Base-by-base conservation (phyloP, 2,888 invertebrate species). In the Eilema sororculum region DNA sequence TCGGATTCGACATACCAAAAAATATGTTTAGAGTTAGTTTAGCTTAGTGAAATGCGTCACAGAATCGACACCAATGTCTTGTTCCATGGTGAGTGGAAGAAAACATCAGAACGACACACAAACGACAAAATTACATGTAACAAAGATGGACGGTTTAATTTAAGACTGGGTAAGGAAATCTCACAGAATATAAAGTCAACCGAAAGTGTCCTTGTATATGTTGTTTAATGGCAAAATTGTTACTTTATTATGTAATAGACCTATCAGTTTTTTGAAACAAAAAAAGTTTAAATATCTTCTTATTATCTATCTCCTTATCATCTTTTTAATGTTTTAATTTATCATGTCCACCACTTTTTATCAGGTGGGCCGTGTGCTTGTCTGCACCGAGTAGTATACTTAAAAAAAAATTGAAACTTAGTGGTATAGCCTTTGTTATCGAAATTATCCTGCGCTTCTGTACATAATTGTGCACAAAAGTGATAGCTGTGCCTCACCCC, bases 161-260 rank as follows among this genome's bases (percentile, higher is more conserved):
- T 67, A 67, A 75, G 46, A 78, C 68, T 67, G 69, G 65, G 64
- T 69, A 76, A 75, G 78, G 74, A 67, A 77, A 52, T 52, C 20
- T 0, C n/a, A 52, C 52, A n/a, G 52, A 52, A 52, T n/a, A n/a
- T 20, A n/a, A 52, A 52, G n/a, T 52, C n/a, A 52, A 52, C 2
- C 2, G 52, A n/a, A 52, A 52, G 52, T n/a, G 41, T n/a, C 16
- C 30, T 33, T 1, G 8, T 33, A 33, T 28, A 28, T 28, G 28
- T 33, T 6, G 30, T 8, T 33, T 33, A 33, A 1, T 33, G 28
- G 0, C 4, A 41, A 41, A 41, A 41, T 16, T 16, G 4, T 41
- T 46, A 46, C 6, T 46, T 6, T 6, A 13, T 41, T n/a, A n/a
- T n/a, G n/a, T n/a, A n/a, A n/a, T n/a, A n/a, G n/a, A n/a, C n/a